A percentile compares a stretch with the other conserved stretches of the same genome.
Evolutionary conservation across 2,113 vertebrate genomes (phyloP).

Genomic region (Actinemys pallida): DNA sequence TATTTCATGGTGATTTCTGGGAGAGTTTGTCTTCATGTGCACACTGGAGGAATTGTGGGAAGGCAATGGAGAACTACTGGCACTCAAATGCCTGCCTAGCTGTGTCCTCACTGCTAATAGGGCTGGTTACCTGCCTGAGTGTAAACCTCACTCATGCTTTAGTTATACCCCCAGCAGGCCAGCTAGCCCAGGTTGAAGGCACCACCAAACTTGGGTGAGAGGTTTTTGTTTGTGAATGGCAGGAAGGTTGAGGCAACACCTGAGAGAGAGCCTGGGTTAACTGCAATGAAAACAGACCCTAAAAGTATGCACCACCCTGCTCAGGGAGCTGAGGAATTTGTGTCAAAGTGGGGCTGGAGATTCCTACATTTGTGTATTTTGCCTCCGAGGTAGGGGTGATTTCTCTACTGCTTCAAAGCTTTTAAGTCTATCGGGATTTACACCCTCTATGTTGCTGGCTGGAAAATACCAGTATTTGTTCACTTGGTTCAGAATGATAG

Average conservation of each 20-base stretch:
- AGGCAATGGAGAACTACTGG: not conserved
- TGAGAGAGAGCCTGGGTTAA: not conserved
- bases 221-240: not conserved
- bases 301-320: not conserved
- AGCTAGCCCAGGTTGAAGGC: not conserved
- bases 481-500: accelerated
- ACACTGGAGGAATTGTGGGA: not conserved
- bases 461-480: accelerated
- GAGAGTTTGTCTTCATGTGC: not conserved
- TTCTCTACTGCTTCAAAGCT: not conserved
- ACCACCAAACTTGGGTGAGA: not conserved
- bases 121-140: too few species aligned
- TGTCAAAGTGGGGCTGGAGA: not conserved
- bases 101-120: too few species aligned
- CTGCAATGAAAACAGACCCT: not conserved
- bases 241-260: not conserved
- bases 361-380: not conserved
- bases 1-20: not conserved
- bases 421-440: not conserved
- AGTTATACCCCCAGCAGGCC: not conserved
- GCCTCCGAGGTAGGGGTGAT: not conserved
- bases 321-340: not conserved
- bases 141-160: not conserved
- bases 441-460: not conserved
- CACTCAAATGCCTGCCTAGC: not conserved